Conservation (phyloP, 2,797 vertebrate genomes). For the Lagodon rhomboides region DNA sequence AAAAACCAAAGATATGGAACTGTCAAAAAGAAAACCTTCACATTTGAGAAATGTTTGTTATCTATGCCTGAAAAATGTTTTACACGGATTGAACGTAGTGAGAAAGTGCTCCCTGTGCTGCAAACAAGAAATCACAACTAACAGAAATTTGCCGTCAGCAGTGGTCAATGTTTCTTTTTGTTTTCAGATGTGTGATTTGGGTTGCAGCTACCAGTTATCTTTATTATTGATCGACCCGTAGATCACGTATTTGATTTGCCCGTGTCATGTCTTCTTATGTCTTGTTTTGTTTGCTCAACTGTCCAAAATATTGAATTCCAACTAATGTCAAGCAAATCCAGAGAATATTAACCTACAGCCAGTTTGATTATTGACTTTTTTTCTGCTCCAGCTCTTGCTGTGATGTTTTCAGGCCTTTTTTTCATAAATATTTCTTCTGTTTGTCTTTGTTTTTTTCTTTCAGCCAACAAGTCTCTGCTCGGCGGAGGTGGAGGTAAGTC, state of each 20-base stretch:
- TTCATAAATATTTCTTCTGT: constrained; percentile 30
- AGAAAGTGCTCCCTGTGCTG: background rate
- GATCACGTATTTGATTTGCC: background rate
- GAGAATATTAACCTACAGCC: background rate
- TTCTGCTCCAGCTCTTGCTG: background rate
- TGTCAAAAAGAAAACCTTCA: too few species aligned
- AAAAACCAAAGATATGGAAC: background rate
- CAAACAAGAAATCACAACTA: constrained; percentile 2
- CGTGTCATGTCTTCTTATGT: background rate
- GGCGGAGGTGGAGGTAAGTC: constrained; percentile 89
- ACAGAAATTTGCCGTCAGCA: background rate
- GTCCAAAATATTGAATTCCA: background rate
- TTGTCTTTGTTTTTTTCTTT: constrained; percentile 64
- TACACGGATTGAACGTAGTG: background rate
- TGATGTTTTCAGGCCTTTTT: constrained; percentile 12
- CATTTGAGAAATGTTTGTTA: background rate
- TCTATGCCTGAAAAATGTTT: background rate
- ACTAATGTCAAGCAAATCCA: background rate
- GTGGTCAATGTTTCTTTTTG: background rate
- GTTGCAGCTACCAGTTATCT: background rate
- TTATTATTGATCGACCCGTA: background rate
- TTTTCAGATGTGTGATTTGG: background rate
- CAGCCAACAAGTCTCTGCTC: constrained; percentile 87
- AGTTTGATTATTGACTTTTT: background rate
- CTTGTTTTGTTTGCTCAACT: background rate